These are phyloP conservation scores for Eurytoma adleriae DNA, from an alignment of 2,888 invertebrate genomes.

Conservation along the genomic window DNA sequence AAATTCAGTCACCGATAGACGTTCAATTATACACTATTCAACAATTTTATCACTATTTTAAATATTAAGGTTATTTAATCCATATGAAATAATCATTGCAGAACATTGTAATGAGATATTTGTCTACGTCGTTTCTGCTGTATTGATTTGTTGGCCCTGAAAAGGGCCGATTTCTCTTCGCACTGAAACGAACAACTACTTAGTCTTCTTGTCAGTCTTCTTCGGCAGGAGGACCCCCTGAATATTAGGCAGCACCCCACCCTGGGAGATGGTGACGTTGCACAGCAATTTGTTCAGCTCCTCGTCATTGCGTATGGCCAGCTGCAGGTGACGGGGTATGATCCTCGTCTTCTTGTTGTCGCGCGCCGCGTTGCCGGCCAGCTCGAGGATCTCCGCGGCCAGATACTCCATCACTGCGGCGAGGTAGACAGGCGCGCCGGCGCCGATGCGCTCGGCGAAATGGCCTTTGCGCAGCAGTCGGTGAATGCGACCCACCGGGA, in stretches of 20 bases:
- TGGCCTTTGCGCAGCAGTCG: slow-evolving; percentile 81
- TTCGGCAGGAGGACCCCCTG: slow-evolving; percentile 86
- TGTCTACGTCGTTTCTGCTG: neutral
- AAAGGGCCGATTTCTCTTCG: slow-evolving; percentile 50
- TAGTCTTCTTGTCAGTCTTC: slow-evolving; percentile 77
- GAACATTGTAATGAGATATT: no score
- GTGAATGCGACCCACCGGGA: slow-evolving; percentile 81
- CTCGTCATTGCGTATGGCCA: slow-evolving; percentile 89
- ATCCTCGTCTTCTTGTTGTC: slow-evolving; percentile 83
- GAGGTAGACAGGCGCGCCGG: slow-evolving; percentile 76
- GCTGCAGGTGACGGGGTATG: slow-evolving; percentile 86
- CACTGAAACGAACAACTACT: slow-evolving; percentile 1
- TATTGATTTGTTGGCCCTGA: slow-evolving; percentile 50
- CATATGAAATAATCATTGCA: no score
- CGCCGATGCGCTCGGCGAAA: slow-evolving; percentile 80
- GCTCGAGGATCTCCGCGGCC: slow-evolving; percentile 83
- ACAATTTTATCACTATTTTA: no score
- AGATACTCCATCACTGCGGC: slow-evolving; percentile 83
- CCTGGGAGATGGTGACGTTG: slow-evolving; percentile 84
- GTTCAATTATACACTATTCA: no score
- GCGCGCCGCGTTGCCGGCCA: slow-evolving; percentile 83
- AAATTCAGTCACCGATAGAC: no score
- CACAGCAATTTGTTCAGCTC: slow-evolving; percentile 85
- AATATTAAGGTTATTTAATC: no score
- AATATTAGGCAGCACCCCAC: slow-evolving; percentile 89